Evolutionary conservation across 2,113 vertebrate genomes (phyloP).

Genomic region (Hydropotes inermis): DNA sequence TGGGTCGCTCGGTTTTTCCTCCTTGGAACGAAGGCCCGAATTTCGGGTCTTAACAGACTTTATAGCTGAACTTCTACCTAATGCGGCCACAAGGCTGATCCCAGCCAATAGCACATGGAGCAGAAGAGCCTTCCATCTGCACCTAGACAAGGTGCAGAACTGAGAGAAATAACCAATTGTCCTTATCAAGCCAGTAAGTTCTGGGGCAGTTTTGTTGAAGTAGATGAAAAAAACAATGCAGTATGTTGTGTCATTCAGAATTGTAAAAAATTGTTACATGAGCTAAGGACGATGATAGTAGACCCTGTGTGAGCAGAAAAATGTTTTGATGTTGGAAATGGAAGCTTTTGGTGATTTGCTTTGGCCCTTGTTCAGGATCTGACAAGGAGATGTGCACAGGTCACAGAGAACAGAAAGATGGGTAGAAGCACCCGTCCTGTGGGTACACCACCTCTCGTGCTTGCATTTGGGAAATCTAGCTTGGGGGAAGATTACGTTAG

Average conservation of each 20-base stretch:
- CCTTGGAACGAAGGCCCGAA: no score
- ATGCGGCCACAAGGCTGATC: background rate
- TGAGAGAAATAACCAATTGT: background rate
- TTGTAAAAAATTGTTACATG: background rate
- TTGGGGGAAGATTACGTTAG: background rate
- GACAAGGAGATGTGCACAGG: background rate
- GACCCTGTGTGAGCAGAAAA: background rate
- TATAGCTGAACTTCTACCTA: background rate
- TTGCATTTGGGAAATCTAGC: background rate
- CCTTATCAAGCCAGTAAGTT: background rate
- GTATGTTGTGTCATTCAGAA: background rate
- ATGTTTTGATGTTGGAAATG: background rate
- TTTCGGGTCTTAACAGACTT: no score
- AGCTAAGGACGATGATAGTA: background rate
- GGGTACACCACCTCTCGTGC: rapidly evolving
- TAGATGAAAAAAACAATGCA: background rate
- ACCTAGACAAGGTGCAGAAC: background rate
- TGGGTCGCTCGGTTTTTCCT: no score
- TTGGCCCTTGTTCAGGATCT: background rate
- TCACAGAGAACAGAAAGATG: background rate
- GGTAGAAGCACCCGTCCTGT: background rate
- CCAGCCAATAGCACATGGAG: background rate
- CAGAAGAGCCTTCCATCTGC: background rate
- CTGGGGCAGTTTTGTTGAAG: background rate
- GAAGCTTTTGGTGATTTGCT: background rate